These are phyloP conservation scores for Leptosomus discolor DNA, from an alignment of 2,113 vertebrate genomes.

Conservation along the genomic window DNA sequence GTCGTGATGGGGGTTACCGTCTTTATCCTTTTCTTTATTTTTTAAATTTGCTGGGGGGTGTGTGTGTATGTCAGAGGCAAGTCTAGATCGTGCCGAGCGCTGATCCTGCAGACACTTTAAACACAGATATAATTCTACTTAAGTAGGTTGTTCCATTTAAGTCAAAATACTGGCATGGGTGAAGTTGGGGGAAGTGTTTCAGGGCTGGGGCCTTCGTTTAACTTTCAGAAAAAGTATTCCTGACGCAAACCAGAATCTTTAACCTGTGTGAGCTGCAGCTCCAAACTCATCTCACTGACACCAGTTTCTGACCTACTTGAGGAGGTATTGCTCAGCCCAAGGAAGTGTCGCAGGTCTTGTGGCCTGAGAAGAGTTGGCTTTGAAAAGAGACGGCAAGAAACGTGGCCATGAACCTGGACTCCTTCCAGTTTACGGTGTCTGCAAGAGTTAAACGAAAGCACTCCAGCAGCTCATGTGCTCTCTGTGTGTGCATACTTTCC, in stretches of 20 bases:
- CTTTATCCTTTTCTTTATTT: not conserved
- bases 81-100: not conserved
- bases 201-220: not conserved
- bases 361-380: not conserved
- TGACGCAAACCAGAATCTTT: conserved; percentile 39
- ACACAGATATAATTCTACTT: conserved; percentile 14
- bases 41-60: not conserved
- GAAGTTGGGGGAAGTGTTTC: conserved; percentile 7
- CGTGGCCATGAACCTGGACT: accelerated
- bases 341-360: not conserved
- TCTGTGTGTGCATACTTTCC: conserved; percentile 62
- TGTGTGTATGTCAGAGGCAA: not conserved
- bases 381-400: not conserved
- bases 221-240: conserved; percentile 24
- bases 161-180: conserved; percentile 17
- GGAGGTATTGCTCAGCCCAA: not conserved
- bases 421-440: accelerated
- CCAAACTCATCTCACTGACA: not conserved
- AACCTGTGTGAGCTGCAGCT: not conserved
- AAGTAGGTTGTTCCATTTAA: conserved; percentile 41
- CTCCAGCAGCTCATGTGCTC: conserved; percentile 51
- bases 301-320: not conserved
- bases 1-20: not conserved
- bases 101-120: not conserved
- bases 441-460: conserved; percentile 48